phyloP scores from a whole-genome alignment of 2,888 invertebrate genomes.

The Sarcophaga caerulescens region DNA sequence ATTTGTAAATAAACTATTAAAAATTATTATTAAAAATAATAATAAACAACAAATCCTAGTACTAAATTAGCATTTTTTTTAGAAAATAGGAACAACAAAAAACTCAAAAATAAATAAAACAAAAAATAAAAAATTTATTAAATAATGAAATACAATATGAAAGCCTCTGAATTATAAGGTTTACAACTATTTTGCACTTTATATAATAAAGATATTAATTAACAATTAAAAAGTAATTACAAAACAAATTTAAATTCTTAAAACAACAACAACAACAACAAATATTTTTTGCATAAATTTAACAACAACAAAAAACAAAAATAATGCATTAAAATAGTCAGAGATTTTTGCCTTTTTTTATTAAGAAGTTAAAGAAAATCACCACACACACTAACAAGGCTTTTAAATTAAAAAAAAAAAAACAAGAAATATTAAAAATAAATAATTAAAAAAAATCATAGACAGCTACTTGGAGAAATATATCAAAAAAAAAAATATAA shows the following conservation, averaged over 20 bases:
- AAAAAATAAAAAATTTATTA: too few relatives aligned
- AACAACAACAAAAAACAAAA: slow-evolving; percentile 25
- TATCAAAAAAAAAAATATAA: slow-evolving; percentile 35
- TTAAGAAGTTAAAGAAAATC: background rate
- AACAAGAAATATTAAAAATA: slow-evolving; percentile 52
- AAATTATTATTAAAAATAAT: slow-evolving; percentile 36
- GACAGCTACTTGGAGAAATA: slow-evolving; percentile 44
- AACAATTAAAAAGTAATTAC: slow-evolving; percentile 39
- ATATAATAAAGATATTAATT: slow-evolving; percentile 61
- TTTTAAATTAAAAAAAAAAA: slow-evolving; percentile 50
- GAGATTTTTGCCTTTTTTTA: slow-evolving; percentile 65
- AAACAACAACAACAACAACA: background rate
- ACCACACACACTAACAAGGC: slow-evolving; percentile 31
- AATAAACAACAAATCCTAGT: slow-evolving; percentile 56
- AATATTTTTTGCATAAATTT: slow-evolving; percentile 42
- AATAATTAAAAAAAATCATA: slow-evolving; percentile 29
- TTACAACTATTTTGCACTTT: slow-evolving; percentile 69
- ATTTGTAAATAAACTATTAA: slow-evolving; percentile 60
- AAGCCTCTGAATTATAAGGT: slow-evolving; percentile 69
- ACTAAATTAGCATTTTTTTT: slow-evolving; percentile 63
- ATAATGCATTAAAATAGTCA: slow-evolving; percentile 47
- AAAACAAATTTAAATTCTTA: slow-evolving; percentile 41
- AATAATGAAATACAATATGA: slow-evolving; percentile 23
- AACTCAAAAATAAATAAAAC: slow-evolving; percentile 40
- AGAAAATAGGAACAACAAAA: slow-evolving; percentile 47